Evolutionary conservation across 2,888 invertebrate species (phyloP), one percentile per base, ranked within the genome.

Genomic region (Ophioninae sp.): DNA sequence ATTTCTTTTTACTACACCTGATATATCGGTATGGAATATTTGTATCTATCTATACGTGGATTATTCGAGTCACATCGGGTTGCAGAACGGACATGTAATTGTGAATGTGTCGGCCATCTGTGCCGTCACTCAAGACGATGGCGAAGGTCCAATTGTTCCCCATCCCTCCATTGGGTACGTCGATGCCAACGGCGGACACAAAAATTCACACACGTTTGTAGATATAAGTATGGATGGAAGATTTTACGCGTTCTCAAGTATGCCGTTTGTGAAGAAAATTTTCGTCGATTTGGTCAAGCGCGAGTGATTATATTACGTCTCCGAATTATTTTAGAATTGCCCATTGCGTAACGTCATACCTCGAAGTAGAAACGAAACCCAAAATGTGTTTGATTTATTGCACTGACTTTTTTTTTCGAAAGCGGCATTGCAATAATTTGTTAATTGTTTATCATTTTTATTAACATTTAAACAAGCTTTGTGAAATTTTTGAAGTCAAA

Each of bases 101-200:
- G 92, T 91, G 91, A 90, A 92, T 91, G 90, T 91, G 92, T 91
- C 91, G 90, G 91, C 88, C 88, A 91, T 91, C 90, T 91, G 92
- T 87, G 90, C 91, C 89, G 92, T 91, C 91, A 88, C 90, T 92
- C 92, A 91, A 88, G 84, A 85, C 85, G 87, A 91, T 92, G 92
- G 92, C 92, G 87, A 85, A 85, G 86, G 89, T 92, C 92, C 92
- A 92, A 92, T 91, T 91, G 91, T 90, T 89, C 79, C 83, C 89
- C 86, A 82, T 87, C 86, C 87, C 73, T 83, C 78, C 81, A 67
- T 65, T 37, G 22, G 22, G 59, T 58, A 20, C n/a, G 72, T 58
- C 61, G 71, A 67, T 72, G 22, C 73, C 77, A 61, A 67, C 73
- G 20, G 79, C 65, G 56, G 39, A 64, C 71, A 5, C 65, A 5